Evolutionary conservation across 2,797 vertebrate genomes (phyloP).

Genomic region (Pelobates cultripes): DNA sequence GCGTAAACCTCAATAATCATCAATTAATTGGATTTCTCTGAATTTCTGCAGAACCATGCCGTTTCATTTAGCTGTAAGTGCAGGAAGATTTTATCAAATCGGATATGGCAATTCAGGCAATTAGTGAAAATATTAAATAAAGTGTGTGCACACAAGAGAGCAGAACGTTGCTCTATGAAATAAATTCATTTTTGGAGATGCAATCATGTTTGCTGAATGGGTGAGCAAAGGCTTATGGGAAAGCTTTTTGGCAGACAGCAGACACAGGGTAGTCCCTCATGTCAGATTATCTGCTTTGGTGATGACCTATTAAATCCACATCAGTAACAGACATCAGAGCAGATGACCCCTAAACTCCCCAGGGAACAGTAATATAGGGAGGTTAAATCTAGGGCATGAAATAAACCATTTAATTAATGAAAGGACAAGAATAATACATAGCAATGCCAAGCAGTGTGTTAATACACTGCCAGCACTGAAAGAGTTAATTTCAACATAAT

Average conservation of each 20-base stretch:
- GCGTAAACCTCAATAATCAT: no score
- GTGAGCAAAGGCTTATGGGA: constrained; percentile 14
- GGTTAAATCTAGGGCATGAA: neutral
- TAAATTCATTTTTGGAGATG: neutral
- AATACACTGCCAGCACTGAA: no score
- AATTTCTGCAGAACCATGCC: neutral
- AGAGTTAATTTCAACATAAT: no score
- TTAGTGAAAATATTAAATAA: neutral
- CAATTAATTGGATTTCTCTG: no score
- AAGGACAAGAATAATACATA: no score
- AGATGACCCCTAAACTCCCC: neutral
- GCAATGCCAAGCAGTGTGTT: no score
- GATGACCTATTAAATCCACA: constrained; percentile 23
- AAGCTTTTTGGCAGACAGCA: constrained; percentile 1
- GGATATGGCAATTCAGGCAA: neutral
- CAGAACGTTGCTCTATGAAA: neutral
- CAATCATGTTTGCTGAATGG: neutral
- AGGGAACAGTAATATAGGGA: neutral
- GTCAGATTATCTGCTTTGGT: constrained; percentile 17
- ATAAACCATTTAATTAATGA: constrained; percentile 1
- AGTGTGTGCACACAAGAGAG: neutral
- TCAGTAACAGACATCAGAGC: neutral
- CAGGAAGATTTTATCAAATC: neutral
- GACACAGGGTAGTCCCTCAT: neutral
- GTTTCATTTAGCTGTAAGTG: neutral